phyloP scores from a whole-genome alignment of 2,113 vertebrate genomes.

The Triplophysa tibetana region DNA sequence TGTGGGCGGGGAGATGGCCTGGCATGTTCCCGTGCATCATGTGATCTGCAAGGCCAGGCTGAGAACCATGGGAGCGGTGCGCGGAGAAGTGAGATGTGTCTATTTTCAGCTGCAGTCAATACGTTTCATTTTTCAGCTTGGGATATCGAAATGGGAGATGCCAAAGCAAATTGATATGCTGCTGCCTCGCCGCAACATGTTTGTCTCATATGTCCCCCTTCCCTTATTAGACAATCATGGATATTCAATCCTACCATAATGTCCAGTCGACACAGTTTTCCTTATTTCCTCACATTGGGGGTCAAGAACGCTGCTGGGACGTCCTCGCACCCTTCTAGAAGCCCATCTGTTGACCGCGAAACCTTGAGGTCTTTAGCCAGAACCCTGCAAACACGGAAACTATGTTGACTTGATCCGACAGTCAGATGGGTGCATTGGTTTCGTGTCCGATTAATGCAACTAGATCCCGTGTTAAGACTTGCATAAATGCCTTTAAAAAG shows the following conservation, averaged over 20 bases:
- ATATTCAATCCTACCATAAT: slow-evolving; percentile 41
- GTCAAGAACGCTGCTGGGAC: slow-evolving; percentile 43
- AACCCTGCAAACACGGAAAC: slow-evolving; percentile 63
- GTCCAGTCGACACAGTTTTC: background rate
- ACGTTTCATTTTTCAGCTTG: slow-evolving; percentile 43
- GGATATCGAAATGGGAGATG: slow-evolving; percentile 36
- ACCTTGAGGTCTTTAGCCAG: slow-evolving; percentile 60
- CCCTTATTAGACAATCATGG: background rate
- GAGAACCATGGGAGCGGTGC: slow-evolving; percentile 9
- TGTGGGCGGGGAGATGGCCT: slow-evolving; percentile 12
- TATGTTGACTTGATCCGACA: slow-evolving; percentile 46
- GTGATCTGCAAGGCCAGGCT: slow-evolving; percentile 48
- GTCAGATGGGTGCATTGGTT: slow-evolving; percentile 54
- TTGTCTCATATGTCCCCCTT: slow-evolving; percentile 22
- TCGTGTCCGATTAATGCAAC: slow-evolving; percentile 55
- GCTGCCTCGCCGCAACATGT: background rate
- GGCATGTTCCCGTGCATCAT: slow-evolving; percentile 45
- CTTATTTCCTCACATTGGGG: slow-evolving; percentile 34
- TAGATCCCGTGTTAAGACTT: slow-evolving; percentile 48
- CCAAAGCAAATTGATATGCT: background rate
- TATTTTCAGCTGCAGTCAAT: slow-evolving; percentile 62
- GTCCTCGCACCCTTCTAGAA: slow-evolving; percentile 58
- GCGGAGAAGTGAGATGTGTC: slow-evolving; percentile 60
- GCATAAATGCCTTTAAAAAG: slow-evolving; percentile 39
- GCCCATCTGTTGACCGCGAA: slow-evolving; percentile 66